Percentiles rank a stretch among this genome's conserved stretches.
Conservation (phyloP, 2,113 vertebrate genomes). For the Egretta garzetta region DNA sequence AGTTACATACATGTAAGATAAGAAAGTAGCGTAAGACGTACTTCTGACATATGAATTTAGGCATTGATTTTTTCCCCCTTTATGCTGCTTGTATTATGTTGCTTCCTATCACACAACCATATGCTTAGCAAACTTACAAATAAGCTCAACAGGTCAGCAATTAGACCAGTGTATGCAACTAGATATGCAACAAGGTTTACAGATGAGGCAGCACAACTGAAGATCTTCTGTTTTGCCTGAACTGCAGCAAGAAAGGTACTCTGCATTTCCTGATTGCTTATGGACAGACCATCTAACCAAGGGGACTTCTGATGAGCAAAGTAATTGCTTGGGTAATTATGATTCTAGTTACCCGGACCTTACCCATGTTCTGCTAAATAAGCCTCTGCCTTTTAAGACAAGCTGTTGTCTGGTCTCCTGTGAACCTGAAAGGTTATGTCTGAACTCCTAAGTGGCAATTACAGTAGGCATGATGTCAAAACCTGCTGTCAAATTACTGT, state of each 20-base stretch:
- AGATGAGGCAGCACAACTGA: not conserved
- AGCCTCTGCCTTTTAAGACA: not conserved
- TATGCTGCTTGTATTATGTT: not conserved
- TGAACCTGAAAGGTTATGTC: not conserved
- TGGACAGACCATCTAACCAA: not conserved
- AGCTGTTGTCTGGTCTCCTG: not conserved
- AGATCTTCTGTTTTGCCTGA: not conserved
- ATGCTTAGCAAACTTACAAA: not conserved
- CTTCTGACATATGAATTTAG: not conserved
- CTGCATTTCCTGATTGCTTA: not conserved
- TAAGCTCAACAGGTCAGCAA: not conserved
- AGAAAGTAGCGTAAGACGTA: not conserved
- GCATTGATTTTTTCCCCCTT: not conserved
- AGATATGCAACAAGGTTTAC: not conserved
- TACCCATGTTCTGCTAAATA: not conserved
- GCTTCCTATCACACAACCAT: not conserved
- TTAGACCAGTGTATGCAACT: not conserved
- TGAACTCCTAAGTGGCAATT: not conserved
- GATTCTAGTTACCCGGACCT: not conserved
- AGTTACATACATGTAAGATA: not conserved
- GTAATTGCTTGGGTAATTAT: not conserved
- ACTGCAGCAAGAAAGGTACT: not conserved
- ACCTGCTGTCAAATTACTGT: not conserved
- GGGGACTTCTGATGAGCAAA: not conserved
- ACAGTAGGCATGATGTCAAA: not conserved